Percentiles rank a stretch among this genome's conserved stretches.
phyloP scores from a whole-genome alignment of 1,140 invertebrate genomes.

The Ectropis grisescens region DNA sequence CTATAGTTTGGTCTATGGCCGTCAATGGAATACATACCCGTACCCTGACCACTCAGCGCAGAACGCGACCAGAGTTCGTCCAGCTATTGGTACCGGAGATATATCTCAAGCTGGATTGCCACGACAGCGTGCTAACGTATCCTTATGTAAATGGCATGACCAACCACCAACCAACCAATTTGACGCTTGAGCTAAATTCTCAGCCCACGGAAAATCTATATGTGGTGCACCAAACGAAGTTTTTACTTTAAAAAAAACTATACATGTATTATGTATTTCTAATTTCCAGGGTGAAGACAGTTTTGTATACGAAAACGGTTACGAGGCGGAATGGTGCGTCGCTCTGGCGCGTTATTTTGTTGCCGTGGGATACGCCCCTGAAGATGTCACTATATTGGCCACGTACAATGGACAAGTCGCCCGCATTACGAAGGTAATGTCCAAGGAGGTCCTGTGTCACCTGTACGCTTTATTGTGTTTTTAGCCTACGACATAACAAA shows the following conservation, averaged over 20 bases:
- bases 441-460: no score
- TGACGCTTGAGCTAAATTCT: no score
- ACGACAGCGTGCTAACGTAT: slow-evolving; percentile 67
- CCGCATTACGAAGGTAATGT: slow-evolving; percentile 27
- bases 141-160: slow-evolving; percentile 64
- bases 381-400: slow-evolving; percentile 77
- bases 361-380: slow-evolving; percentile 67
- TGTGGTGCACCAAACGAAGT: no score
- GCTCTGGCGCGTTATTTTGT: slow-evolving; percentile 73
- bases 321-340: slow-evolving; percentile 74
- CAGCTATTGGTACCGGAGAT: slow-evolving; percentile 73
- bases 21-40: slow-evolving; percentile 70
- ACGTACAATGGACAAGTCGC: slow-evolving; percentile 75
- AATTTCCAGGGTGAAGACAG: slow-evolving; percentile 65
- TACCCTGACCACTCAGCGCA: slow-evolving; percentile 72
- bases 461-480: no score
- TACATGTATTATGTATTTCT: no score
- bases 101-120: slow-evolving; percentile 73
- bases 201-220: no score
- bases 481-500: no score
- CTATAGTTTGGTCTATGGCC: no score
- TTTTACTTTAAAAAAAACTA: no score
- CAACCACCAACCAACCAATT: no score
- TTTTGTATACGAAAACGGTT: slow-evolving; percentile 72
- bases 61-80: slow-evolving; percentile 77